Conservation (phyloP, 1,140 invertebrate genomes). For the Drosophila bifasciata region DNA sequence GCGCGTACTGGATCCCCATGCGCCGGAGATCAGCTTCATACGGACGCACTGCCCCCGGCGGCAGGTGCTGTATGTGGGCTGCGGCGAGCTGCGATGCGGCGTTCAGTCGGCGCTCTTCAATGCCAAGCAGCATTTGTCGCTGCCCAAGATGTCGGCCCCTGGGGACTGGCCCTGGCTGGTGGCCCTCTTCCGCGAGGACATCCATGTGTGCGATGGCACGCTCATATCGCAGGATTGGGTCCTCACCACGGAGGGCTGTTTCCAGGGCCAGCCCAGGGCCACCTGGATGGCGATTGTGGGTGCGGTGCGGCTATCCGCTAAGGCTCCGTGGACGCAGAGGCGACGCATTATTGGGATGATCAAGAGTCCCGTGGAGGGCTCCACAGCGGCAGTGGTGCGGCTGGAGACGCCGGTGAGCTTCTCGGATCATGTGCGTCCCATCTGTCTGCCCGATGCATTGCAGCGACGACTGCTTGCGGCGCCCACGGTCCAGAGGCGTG, state of each 20-base stretch:
- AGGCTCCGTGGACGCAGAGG: constrained; percentile 94
- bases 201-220: constrained; percentile 94
- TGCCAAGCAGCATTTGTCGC: constrained; percentile 83
- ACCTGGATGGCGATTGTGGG: constrained; percentile 93
- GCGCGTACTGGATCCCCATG: constrained; percentile 90
- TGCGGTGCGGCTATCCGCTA: constrained; percentile 89
- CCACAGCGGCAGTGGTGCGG: constrained; percentile 91
- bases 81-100: constrained; percentile 92
- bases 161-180: constrained; percentile 96
- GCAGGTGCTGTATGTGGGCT: constrained; percentile 91
- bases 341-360: constrained; percentile 92
- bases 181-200: constrained; percentile 91
- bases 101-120: constrained; percentile 87
- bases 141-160: constrained; percentile 89
- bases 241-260: constrained; percentile 94
- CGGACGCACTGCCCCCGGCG: constrained; percentile 90
- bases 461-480: constrained; percentile 62
- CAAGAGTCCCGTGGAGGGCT: constrained; percentile 94
- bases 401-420: constrained; percentile 90
- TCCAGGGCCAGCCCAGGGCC: constrained; percentile 93
- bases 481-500: constrained; percentile 58
- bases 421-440: constrained; percentile 92
- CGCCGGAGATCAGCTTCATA: constrained; percentile 92
- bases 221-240: constrained; percentile 92
- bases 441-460: constrained; percentile 88